Evolutionary conservation across 2,888 invertebrate genomes (phyloP).

Genomic region (Odontocolon sp.): DNA sequence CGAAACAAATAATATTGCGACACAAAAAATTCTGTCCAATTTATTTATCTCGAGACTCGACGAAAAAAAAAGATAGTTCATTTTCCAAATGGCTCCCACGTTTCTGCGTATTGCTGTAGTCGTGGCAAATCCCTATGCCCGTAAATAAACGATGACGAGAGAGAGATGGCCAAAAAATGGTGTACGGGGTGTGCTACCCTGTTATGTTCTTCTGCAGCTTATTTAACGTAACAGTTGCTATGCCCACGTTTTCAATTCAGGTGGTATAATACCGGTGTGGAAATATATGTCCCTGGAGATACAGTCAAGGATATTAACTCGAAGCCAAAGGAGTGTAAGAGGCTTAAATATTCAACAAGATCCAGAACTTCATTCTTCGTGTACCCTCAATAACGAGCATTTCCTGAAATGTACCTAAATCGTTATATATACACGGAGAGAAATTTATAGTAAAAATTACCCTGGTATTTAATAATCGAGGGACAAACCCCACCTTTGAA

Average conservation of each 20-base stretch:
- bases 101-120: background rate
- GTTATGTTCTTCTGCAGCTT: conserved; percentile 19
- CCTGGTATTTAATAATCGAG: too few species aligned
- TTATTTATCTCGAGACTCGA: conserved; percentile 2
- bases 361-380: conserved; percentile 8
- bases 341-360: conserved; percentile 31
- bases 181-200: background rate
- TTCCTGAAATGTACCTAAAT: background rate
- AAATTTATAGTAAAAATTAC: too few species aligned
- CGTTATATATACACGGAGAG: background rate
- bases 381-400: background rate
- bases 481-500: too few species aligned
- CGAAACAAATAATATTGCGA: conserved; percentile 21
- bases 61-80: conserved; percentile 12
- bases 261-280: background rate
- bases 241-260: conserved; percentile 16
- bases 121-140: background rate
- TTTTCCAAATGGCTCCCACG: conserved; percentile 27
- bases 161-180: background rate
- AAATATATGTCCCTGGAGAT: background rate
- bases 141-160: conserved; percentile 19
- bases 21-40: conserved; percentile 16
- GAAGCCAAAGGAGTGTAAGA: conserved; percentile 33
- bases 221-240: background rate
- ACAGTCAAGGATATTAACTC: conserved; percentile 20